phyloP scores from a whole-genome alignment of 1,140 invertebrate genomes.

The Apolygus lucorum region DNA sequence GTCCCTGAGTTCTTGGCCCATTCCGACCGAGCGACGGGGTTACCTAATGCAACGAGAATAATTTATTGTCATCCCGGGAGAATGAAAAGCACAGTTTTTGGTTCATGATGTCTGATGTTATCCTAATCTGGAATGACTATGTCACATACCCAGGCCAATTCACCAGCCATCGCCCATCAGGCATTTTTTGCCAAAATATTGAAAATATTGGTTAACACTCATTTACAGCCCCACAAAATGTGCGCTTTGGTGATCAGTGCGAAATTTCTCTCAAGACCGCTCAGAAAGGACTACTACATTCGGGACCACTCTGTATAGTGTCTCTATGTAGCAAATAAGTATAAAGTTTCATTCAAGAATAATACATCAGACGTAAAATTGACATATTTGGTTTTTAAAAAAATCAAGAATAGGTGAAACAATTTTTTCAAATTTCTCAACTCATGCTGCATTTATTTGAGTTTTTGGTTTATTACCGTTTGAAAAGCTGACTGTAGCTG shows the following conservation, averaged over 20 bases:
- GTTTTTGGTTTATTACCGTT: not conserved
- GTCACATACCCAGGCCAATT: not conserved
- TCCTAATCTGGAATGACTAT: not conserved
- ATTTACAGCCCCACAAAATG: not conserved
- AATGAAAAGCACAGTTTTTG: not conserved
- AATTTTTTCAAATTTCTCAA: too few species aligned
- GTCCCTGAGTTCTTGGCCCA: not conserved
- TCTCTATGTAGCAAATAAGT: too few species aligned
- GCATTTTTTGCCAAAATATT: too few species aligned
- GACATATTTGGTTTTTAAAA: not conserved
- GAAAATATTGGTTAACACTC: too few species aligned
- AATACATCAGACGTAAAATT: not conserved
- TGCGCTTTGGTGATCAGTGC: not conserved
- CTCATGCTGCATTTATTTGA: too few species aligned
- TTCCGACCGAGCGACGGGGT: not conserved
- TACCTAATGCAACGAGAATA: slow-evolving; percentile 1
- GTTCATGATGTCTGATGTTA: not conserved
- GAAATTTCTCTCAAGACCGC: not conserved
- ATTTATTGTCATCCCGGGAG: not conserved
- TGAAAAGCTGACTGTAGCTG: not conserved
- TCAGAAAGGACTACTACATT: too few species aligned
- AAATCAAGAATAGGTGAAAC: not conserved
- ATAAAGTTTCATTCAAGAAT: too few species aligned
- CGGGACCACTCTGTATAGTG: too few species aligned
- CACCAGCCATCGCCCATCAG: not conserved